A percentile compares a stretch with the other conserved stretches of the same genome.
These are phyloP conservation scores for Sinocyclocheilus anophthalmus DNA, from an alignment of 2,113 vertebrate species.

Conservation along the genomic window DNA sequence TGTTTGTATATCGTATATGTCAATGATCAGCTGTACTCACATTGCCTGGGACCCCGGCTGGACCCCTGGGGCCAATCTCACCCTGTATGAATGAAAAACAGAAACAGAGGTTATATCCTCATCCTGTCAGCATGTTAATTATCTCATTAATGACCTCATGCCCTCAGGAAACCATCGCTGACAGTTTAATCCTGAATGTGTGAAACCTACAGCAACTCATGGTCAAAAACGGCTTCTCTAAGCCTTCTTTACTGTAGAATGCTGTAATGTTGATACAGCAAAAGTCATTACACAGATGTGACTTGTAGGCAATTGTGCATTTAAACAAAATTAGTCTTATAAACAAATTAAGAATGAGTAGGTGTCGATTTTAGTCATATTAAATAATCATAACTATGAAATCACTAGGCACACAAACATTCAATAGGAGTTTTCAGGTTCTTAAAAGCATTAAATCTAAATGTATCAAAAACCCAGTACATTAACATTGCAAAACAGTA, in stretches of 20 bases:
- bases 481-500: background rate
- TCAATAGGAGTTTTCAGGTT: background rate
- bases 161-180: slow-evolving; percentile 33
- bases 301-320: background rate
- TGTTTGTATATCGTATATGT: background rate
- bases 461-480: background rate
- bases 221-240: background rate
- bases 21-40: slow-evolving; percentile 74
- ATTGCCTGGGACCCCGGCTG: slow-evolving; percentile 85
- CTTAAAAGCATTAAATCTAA: background rate
- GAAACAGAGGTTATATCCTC: slow-evolving; percentile 49
- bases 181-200: background rate
- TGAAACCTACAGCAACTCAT: background rate
- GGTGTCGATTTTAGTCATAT: background rate
- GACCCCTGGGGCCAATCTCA: slow-evolving; percentile 80
- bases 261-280: background rate
- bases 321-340: background rate
- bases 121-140: slow-evolving; percentile 56
- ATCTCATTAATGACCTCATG: slow-evolving; percentile 47
- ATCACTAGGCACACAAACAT: background rate
- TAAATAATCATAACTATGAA: background rate
- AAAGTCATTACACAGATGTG: background rate
- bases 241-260: background rate
- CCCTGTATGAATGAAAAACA: slow-evolving; percentile 75
- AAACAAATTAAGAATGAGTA: background rate